Base-by-base conservation (phyloP, 2,888 invertebrate species). In the Leucozona laternaria region DNA sequence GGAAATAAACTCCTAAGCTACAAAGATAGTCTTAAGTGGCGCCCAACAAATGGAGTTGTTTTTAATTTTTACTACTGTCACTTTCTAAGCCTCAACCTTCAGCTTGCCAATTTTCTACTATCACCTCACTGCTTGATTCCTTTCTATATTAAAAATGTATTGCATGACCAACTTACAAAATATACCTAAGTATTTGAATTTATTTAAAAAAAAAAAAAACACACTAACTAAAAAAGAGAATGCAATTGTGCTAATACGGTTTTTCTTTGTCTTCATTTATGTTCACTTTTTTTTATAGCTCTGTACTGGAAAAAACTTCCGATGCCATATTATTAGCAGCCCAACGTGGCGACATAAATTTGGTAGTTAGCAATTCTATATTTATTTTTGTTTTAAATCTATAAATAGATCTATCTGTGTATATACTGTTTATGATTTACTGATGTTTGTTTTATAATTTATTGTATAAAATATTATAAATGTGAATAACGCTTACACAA, bases 321-420 rank as follows among this genome's bases (percentile, higher is more conserved):
- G 97, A 97, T 92, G 95, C 95, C 89, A 94, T 97, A 89, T 94
- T 97, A 89, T 95, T 95, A 93, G 97, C 97, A 88, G 97, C 97
- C 60, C 97, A 97, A 94, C 94, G 94, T 90, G 97, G 97, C 88
- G 97, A 97, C 93, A 93, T 97, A 84, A 95, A 95, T 93, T 94
- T 95, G 94, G 96, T 96, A 94, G 89, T 86, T 85, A 83, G 85
- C 68, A 73, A 45, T 62, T 82, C 22, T 58, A 79, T 73, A 71
- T 78, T 71, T 50, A 58, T 50, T 60, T 60, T n/a, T 28, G 22
- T 40, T 40, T 43, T 45, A 55, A n/a, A 1, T 28, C 20, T 43
- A 43, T 45, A 64, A 31, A 45, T 50, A 45, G 6, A 25, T 55
- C 20, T 53, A 37, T 31, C 25, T 50, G 45, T 37, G 8, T 11